Evolutionary conservation across 1,140 invertebrate genomes (phyloP), one percentile per base, ranked within the genome.

Genomic region (Drosophila erecta): DNA sequence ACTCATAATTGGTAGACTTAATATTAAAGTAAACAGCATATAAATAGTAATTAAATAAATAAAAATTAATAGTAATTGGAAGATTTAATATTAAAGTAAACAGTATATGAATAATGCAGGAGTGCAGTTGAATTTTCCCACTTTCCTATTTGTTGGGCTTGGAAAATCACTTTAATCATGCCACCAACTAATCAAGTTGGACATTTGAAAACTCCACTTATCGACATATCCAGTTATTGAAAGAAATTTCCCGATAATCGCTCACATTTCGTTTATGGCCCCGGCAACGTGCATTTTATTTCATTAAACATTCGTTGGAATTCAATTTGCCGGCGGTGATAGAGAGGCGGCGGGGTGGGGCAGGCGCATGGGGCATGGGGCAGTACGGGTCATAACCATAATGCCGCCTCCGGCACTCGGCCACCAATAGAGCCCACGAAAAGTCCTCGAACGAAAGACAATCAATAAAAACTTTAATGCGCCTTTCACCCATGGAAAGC

Each of bases 381-480:
- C 71, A 71, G 51, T 71, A 27, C 43, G 67, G 60, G 47, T 76
- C 72, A 74, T 74, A 74, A 74, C 44, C 70, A 74, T 74, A 74
- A 74, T 74, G 69, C 59, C 71, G 40, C 71, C 71, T 35, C 47
- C 12, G 54, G 47, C 60, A 58, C 53, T 66, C 46, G 71, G 60
- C 50, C 70, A 65, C 51, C 70, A 64, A 75, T 75, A 51, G 49
- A 74, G 72, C 41, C 24, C 30, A 56, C 37, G 37, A 78, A 56
- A 62, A 54, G 58, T 70, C 66, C 66, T 62, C 56, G 14, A 75
- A 57, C 56, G 44, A 70, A 40, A 41, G 20, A 87, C 65, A 87
- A 87, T 87, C 83, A 86, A 86, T 86, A 83, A 81, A 81, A 81
- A 64, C 57, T 87, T 77, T 77, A 65, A 87, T 70, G 77, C 62